Evolutionary conservation across 1,140 invertebrate genomes (phyloP).

Genomic region (Berghia stephanieae): DNA sequence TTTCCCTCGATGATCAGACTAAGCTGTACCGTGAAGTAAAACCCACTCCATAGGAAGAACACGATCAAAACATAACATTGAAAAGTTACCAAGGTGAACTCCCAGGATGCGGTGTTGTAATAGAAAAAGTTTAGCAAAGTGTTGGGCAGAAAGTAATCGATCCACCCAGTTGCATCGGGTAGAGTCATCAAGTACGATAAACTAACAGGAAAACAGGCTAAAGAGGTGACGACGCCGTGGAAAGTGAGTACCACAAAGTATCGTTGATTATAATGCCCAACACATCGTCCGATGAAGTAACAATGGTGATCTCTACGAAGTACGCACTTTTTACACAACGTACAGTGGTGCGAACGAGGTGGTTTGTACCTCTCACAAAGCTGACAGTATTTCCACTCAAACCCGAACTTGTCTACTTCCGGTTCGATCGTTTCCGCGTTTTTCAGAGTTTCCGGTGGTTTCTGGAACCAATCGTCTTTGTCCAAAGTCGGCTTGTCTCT

Average conservation of each 20-base stretch:
- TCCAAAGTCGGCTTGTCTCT: slow-evolving; percentile 36
- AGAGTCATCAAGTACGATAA: slow-evolving; percentile 33
- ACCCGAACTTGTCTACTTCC: slow-evolving; percentile 23
- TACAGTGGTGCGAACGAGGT: slow-evolving; percentile 45
- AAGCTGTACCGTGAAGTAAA: slow-evolving; percentile 46
- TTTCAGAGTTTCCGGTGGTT: not conserved
- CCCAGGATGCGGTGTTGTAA: not conserved
- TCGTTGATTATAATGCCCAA: slow-evolving; percentile 88
- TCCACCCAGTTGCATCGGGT: slow-evolving; percentile 31
- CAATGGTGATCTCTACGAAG: slow-evolving; percentile 95
- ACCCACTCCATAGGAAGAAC: slow-evolving; percentile 33
- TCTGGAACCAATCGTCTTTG: not conserved
- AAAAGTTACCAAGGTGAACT: slow-evolving; percentile 34
- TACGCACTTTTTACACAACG: slow-evolving; percentile 73
- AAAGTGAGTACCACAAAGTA: slow-evolving; percentile 86
- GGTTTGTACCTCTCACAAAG: slow-evolving; percentile 37
- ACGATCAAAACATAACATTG: slow-evolving; percentile 43
- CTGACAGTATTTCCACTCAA: slow-evolving; percentile 41
- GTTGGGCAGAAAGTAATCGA: slow-evolving; percentile 36
- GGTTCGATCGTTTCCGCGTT: not conserved
- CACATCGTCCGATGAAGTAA: slow-evolving; percentile 86
- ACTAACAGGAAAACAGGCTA: slow-evolving; percentile 33
- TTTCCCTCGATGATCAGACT: slow-evolving; percentile 35
- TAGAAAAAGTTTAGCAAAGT: slow-evolving; percentile 25
- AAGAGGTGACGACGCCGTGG: slow-evolving; percentile 67